These are phyloP conservation scores for Eumerus sabulonum DNA, from an alignment of 2,888 invertebrate species.

Conservation along the genomic window DNA sequence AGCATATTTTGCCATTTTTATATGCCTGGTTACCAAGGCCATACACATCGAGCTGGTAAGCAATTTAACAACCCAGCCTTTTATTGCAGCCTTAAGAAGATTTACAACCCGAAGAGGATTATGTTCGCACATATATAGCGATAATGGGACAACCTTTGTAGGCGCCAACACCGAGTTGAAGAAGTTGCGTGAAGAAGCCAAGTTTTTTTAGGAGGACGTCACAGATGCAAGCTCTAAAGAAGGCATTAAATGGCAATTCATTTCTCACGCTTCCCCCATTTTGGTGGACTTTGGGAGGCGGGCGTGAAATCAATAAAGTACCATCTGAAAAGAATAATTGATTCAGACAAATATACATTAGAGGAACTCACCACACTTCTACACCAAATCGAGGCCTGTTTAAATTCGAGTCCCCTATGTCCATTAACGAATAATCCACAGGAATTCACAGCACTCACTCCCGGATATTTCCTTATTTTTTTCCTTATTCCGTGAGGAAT, in stretches of 20 bases:
- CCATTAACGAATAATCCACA: background rate
- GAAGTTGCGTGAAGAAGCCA: background rate
- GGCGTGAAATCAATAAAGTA: background rate
- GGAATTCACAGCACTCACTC: conserved; percentile 3
- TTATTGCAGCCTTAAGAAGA: conserved; percentile 70
- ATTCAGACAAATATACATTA: background rate
- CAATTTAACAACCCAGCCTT: conserved; percentile 67
- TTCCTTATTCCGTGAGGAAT: no score
- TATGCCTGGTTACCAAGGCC: conserved; percentile 69
- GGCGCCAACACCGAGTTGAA: conserved; percentile 68
- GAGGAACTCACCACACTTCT: no score
- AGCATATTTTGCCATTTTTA: conserved; percentile 71
- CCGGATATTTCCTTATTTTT: no score
- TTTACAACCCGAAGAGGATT: conserved; percentile 71
- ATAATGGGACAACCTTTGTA: conserved; percentile 73
- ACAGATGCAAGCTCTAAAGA: background rate
- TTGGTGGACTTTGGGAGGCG: background rate
- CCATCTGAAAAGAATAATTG: conserved; percentile 2
- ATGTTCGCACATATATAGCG: conserved; percentile 69
- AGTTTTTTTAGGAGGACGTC: background rate
- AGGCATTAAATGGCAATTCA: conserved; percentile 3
- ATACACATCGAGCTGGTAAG: conserved; percentile 24
- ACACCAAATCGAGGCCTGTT: no score
- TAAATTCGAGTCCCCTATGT: no score
- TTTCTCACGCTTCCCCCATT: conserved; percentile 1